Percentiles rank a stretch among this genome's conserved stretches.
Evolutionary conservation across 2,113 vertebrate genomes (phyloP).

Genomic region (Erpornis zantholeuca): DNA sequence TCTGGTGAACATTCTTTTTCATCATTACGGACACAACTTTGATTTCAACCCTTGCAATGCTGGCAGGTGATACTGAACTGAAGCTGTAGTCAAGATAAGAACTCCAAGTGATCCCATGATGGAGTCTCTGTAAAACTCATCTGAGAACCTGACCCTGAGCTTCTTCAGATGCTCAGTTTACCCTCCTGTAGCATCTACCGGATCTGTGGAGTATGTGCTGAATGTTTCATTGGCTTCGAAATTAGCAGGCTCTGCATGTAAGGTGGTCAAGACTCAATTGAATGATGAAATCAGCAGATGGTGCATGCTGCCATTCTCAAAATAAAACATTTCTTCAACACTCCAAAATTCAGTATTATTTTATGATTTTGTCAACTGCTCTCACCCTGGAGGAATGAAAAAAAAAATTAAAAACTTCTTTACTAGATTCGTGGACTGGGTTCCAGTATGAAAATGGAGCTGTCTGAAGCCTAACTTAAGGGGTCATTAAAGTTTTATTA

Average conservation of each 20-base stretch:
- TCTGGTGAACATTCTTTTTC: background rate
- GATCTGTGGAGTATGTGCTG: background rate
- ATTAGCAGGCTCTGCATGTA: background rate
- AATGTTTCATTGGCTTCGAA: background rate
- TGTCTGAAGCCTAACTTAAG: background rate
- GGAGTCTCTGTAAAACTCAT: background rate
- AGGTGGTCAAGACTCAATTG: background rate
- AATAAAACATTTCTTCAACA: background rate
- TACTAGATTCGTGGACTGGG: background rate
- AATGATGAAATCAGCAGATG: background rate
- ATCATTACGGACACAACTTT: fast-evolving
- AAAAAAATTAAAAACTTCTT: background rate
- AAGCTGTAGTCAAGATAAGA: background rate
- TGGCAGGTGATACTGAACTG: background rate
- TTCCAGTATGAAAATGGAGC: background rate
- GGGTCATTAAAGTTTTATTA: background rate
- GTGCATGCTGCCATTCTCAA: background rate
- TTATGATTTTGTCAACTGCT: background rate
- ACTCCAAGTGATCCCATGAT: background rate
- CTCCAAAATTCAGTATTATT: background rate
- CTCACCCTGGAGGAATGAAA: background rate
- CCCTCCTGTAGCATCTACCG: background rate
- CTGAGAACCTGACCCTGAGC: background rate
- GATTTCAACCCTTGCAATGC: background rate
- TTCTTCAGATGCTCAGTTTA: background rate